phyloP scores from a whole-genome alignment of 2,888 invertebrate species.

The Agrotis clavis region DNA sequence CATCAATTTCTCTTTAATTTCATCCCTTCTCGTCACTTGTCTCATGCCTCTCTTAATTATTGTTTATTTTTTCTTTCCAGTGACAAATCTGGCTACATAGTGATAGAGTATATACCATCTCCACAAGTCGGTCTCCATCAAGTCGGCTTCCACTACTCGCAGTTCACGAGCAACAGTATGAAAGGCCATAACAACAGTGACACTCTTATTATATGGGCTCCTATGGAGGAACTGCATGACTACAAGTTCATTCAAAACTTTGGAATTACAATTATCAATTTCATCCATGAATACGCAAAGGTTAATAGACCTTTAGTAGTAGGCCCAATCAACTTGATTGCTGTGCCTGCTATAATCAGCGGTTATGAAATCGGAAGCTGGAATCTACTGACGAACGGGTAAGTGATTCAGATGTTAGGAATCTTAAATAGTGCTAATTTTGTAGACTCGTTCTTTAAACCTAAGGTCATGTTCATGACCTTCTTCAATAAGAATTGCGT shows the following conservation, averaged over 20 bases:
- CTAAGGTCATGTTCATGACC: neutral
- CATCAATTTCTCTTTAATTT: no score
- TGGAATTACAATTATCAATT: conserved; percentile 78
- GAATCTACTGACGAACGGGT: conserved; percentile 87
- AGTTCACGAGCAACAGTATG: conserved; percentile 71
- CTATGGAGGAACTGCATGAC: conserved; percentile 70
- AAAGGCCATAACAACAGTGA: conserved; percentile 75
- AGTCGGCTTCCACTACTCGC: conserved; percentile 84
- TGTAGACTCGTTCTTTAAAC: neutral
- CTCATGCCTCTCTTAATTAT: neutral
- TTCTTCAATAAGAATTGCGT: neutral
- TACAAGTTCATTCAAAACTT: conserved; percentile 80
- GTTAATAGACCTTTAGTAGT: conserved; percentile 76
- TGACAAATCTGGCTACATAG: conserved; percentile 68
- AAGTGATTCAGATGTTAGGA: conserved; percentile 58
- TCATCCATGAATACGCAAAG: conserved; percentile 79
- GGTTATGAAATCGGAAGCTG: conserved; percentile 85
- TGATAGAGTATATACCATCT: conserved; percentile 82
- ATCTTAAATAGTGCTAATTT: conserved; percentile 23
- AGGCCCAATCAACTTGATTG: conserved; percentile 84
- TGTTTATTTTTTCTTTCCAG: conserved; percentile 68
- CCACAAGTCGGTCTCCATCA: conserved; percentile 84
- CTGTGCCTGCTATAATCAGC: conserved; percentile 78
- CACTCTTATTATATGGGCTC: conserved; percentile 82
- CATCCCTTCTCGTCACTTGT: no score